Evolutionary conservation across 2,888 invertebrate genomes (phyloP).

Genomic region (Drosophila niveifrons): DNA sequence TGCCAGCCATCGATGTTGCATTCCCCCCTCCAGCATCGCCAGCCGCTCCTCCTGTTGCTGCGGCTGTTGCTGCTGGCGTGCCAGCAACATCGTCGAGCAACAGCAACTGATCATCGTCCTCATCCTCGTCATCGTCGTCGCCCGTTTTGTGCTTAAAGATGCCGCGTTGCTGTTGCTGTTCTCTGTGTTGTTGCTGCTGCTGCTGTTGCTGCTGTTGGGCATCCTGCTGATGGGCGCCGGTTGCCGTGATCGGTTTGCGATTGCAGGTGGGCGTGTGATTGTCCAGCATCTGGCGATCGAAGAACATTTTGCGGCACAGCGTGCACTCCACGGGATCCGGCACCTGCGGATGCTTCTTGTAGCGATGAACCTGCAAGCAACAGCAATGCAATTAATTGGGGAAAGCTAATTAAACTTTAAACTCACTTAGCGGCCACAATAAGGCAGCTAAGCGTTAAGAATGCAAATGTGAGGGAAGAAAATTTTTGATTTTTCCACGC

Average conservation of each 20-base stretch:
- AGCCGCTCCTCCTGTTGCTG: constrained; percentile 17
- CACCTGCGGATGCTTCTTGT: constrained; percentile 85
- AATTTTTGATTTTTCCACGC: no score
- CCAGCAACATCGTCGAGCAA: constrained; percentile 50
- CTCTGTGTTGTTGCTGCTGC: constrained; percentile 10
- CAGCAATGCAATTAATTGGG: neutral
- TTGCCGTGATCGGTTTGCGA: constrained; percentile 77
- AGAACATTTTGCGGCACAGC: constrained; percentile 85
- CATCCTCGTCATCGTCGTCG: constrained; percentile 75
- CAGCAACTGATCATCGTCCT: constrained; percentile 53
- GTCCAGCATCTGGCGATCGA: constrained; percentile 84
- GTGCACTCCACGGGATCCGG: constrained; percentile 84
- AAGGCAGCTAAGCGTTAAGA: no score
- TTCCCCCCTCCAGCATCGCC: constrained; percentile 28
- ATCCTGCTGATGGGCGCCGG: constrained; percentile 73
- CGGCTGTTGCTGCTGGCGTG: constrained; percentile 11
- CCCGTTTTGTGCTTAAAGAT: constrained; percentile 79
- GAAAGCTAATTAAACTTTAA: no score
- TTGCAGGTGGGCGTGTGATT: constrained; percentile 84
- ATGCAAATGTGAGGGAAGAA: no score
- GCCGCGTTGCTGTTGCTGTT: constrained; percentile 27
- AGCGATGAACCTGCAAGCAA: constrained; percentile 83
- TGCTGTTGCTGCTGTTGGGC: constrained; percentile 26
- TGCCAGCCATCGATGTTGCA: constrained; percentile 13
- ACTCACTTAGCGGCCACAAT: no score